Base-by-base conservation (phyloP, 2,113 vertebrate species). In the Dipodomys merriami region DNA sequence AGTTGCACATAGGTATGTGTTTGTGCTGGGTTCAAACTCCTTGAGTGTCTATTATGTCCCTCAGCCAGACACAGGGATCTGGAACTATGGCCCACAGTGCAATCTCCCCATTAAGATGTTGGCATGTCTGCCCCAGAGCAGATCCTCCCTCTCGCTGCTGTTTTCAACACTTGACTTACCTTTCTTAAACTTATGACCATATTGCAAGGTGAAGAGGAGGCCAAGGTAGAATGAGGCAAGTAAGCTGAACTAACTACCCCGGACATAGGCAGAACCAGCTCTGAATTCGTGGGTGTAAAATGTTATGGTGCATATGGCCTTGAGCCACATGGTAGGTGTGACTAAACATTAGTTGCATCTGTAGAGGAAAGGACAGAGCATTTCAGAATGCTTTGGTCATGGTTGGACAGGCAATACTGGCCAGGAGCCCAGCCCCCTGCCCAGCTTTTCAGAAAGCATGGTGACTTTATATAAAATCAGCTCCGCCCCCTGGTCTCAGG, bases 71-170 rank as follows among this genome's bases (percentile, higher is more conserved):
- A 12, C 73, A 6, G 13, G 6, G 39, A 49, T 62, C 33, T 3
- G 27, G 27, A 35, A 71, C 3, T 19, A 15, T 19, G 13, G 20
- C 18, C 7, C n/a, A 7, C 10, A 16, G 13, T 44, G 49, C 33
- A 53, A 25, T 6, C 23, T 72, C 53, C 53, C 53, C 53, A 57
- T 22, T 29, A 7, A 1, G 49, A 65, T 9, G 35, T 65, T 22
- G 53, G n/a, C 23, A 19, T 22, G 6, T 29, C 5, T 19, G 7
- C 33, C 33, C 35, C 33, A 57, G 30, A 76, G 30, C 27, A 87
- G n/a, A 44, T 22, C 12, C 25, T 5, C 6, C 0, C 30, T 0
- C 2, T 77, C 67, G 19, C 23, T 12, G 23, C 64, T 9, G 1
- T 25, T 67, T 79, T 78, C 6, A 35, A 33, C 18, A 3, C 27